Evolutionary conservation across 2,888 invertebrate genomes (phyloP).

Genomic region (Cheilosia soror): DNA sequence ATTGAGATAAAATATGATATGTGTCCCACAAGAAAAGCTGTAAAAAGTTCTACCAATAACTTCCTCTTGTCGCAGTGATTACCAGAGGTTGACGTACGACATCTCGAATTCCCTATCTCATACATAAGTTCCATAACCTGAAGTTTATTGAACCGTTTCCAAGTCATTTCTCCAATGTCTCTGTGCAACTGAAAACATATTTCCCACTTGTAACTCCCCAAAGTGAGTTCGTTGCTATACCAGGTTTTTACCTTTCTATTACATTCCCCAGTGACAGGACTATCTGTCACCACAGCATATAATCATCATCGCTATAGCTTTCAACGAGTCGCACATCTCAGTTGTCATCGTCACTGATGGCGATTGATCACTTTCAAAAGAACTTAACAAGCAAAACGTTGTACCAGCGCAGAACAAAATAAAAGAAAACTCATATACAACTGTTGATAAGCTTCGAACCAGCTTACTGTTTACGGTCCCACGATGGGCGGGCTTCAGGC

Average conservation of each 20-base stretch:
- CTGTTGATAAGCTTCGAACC: constrained; percentile 65
- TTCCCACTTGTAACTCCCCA: constrained; percentile 40
- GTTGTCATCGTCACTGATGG: constrained; percentile 57
- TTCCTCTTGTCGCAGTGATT: too few species aligned
- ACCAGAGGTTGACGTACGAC: too few species aligned
- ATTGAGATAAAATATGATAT: too few species aligned
- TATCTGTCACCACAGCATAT: constrained; percentile 48
- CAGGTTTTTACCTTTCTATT: background rate
- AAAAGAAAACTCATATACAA: constrained; percentile 43
- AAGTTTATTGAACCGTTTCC: constrained; percentile 57
- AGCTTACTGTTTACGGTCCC: constrained; percentile 38
- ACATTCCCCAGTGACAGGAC: constrained; percentile 59
- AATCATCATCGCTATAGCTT: constrained; percentile 27
- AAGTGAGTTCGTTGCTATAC: constrained; percentile 33
- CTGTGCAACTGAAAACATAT: constrained; percentile 45
- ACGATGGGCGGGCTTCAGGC: background rate
- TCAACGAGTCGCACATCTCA: constrained; percentile 19
- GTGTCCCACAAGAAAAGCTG: too few species aligned
- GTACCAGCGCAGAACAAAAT: background rate
- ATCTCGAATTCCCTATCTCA: background rate
- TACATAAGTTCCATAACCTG: background rate
- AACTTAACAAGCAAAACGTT: constrained; percentile 35
- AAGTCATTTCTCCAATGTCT: background rate
- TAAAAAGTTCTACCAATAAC: too few species aligned
- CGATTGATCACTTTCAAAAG: constrained; percentile 64